Evolutionary conservation across 2,797 vertebrate species (phyloP).

Genomic region (Crocodylus rhombifer): DNA sequence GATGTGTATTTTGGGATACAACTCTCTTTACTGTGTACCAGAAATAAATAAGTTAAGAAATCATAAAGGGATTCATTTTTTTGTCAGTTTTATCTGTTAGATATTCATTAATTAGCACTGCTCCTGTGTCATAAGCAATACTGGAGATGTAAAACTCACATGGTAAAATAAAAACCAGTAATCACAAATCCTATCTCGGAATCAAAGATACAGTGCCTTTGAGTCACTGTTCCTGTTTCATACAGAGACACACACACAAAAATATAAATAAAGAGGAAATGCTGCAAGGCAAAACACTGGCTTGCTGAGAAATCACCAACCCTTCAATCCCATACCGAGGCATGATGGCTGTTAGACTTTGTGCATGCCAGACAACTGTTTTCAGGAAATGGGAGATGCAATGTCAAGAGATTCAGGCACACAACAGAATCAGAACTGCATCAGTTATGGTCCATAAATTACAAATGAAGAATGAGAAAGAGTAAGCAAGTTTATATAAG

Average conservation of each 20-base stretch:
- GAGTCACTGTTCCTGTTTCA: slow-evolving; percentile 49
- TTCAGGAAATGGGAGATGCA: slow-evolving; percentile 61
- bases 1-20: background rate
- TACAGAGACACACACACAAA: slow-evolving; percentile 33
- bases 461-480: slow-evolving; percentile 80
- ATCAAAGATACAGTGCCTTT: slow-evolving; percentile 46
- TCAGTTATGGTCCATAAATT: slow-evolving; percentile 76
- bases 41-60: slow-evolving; percentile 16
- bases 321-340: slow-evolving; percentile 66
- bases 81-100: slow-evolving; percentile 45
- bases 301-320: slow-evolving; percentile 72
- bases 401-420: slow-evolving; percentile 71
- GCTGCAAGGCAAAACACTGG: slow-evolving; percentile 58
- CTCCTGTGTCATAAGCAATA: slow-evolving; percentile 12
- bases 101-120: slow-evolving; percentile 21
- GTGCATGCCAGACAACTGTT: slow-evolving; percentile 73
- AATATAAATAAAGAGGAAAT: slow-evolving; percentile 44
- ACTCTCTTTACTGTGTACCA: background rate
- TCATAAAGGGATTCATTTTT: background rate
- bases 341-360: slow-evolving; percentile 70
- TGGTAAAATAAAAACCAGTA: slow-evolving; percentile 35
- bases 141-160: slow-evolving; percentile 26
- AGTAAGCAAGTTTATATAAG: slow-evolving; percentile 80
- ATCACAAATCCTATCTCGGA: slow-evolving; percentile 27
- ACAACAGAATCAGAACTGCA: slow-evolving; percentile 71